phyloP scores from a whole-genome alignment of 2,797 vertebrate genomes.

The Microctenopoma stevenorrisi region DNA sequence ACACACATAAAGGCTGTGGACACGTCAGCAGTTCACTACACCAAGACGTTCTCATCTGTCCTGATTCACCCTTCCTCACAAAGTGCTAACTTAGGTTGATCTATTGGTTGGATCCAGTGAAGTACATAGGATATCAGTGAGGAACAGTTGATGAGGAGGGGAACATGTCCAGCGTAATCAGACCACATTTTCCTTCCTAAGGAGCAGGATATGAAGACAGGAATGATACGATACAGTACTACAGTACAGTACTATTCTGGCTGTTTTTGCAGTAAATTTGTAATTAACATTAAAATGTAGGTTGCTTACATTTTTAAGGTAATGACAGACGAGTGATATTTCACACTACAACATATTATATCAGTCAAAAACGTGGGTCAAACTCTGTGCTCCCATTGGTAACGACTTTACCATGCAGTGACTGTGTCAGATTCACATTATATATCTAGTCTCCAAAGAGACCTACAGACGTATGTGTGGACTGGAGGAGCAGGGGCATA shows the following conservation, averaged over 20 bases:
- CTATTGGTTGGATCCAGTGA: not conserved
- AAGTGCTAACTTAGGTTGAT: not conserved
- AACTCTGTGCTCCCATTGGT: too few relatives aligned
- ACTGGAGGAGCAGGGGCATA: too few relatives aligned
- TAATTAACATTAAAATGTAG: constrained; percentile 8
- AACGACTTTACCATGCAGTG: too few relatives aligned
- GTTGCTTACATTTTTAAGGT: not conserved
- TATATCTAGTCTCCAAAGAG: too few relatives aligned
- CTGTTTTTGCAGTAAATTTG: constrained; percentile 4
- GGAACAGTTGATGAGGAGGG: not conserved
- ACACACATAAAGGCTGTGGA: constrained; percentile 8
- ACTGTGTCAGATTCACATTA: too few relatives aligned
- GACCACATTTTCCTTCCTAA: too few relatives aligned
- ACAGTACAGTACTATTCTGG: constrained; percentile 1
- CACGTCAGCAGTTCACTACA: not conserved
- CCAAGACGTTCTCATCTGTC: not conserved
- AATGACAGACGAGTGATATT: too few relatives aligned
- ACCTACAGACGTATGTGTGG: too few relatives aligned
- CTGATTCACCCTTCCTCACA: not conserved
- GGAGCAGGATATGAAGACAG: not conserved
- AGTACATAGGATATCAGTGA: not conserved
- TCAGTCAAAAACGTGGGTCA: too few relatives aligned
- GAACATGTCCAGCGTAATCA: not conserved
- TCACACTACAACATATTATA: too few relatives aligned
- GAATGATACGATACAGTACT: constrained; percentile 9